Percentiles rank a stretch among this genome's conserved stretches.
Evolutionary conservation across 2,888 invertebrate species (phyloP).

Genomic region (Carpatolechia fugitivella): DNA sequence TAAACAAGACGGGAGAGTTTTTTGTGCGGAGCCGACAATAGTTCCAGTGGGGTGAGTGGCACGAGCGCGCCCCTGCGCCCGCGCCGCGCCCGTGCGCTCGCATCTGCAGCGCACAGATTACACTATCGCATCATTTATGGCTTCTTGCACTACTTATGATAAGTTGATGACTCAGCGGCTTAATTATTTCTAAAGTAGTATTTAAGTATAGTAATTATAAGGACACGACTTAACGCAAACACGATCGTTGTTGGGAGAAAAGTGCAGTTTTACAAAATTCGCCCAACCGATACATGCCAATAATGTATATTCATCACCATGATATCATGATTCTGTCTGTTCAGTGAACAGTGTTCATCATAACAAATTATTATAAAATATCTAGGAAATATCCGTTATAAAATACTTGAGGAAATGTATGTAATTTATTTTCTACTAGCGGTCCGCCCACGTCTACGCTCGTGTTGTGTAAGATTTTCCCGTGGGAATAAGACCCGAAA

Average conservation of each 20-base stretch:
- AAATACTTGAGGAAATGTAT: no score
- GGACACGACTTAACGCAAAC: no score
- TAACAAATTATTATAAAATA: neutral
- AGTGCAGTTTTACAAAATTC: no score
- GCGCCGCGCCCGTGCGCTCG: neutral
- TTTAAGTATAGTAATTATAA: no score
- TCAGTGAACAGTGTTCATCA: neutral
- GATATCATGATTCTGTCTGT: neutral
- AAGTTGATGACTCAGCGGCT: neutral
- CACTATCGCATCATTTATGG: slow-evolving; percentile 3
- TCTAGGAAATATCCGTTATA: no score
- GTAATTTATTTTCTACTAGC: no score
- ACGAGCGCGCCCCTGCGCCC: slow-evolving; percentile 37
- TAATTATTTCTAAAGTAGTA: neutral
- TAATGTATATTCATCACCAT: neutral
- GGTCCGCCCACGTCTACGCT: no score
- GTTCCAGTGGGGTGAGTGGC: slow-evolving; percentile 60
- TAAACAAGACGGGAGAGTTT: slow-evolving; percentile 73
- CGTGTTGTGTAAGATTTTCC: no score
- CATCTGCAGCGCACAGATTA: slow-evolving; percentile 3
- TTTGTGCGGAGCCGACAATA: slow-evolving; percentile 56
- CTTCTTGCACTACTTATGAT: slow-evolving; percentile 4
- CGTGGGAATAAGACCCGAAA: no score
- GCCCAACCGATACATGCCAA: neutral
- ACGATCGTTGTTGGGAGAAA: no score